Base-by-base conservation (phyloP, 2,113 vertebrate genomes). In the Tamias sibiricus region DNA sequence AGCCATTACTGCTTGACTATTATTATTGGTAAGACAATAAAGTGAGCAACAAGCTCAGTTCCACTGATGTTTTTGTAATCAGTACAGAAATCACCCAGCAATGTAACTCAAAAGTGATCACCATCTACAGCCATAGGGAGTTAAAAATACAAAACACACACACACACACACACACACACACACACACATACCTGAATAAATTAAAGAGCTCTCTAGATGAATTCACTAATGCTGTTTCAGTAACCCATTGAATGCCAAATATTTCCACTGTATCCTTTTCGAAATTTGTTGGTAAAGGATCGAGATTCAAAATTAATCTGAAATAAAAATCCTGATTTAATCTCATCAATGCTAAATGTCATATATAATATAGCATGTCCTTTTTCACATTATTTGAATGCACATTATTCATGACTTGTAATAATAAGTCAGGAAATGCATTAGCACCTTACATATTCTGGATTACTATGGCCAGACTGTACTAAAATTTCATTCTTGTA, bases 191-290 rank as follows among this genome's bases (percentile, higher is more conserved):
- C 99, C 99, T 99, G 96, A 99, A 98, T 87, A 99, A 98, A 97
- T 99, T 99, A 98, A 99, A 99, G 37, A 99, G 99, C 74, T 99
- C 96, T 97, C 97, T 99, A 90, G 99, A 99, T 69, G 99, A 99
- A 98, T 99, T 99, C 93, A 99, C 99, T 95, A 99, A 98, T 12
- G 99, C 99, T 9, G 96, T 99, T 98, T 99, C 99, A 54, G 99
- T 99, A 88, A 99, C 99, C 99, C 99, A 99, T 22, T 98, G 97
- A 97, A 99, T 99, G 95, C 99, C 99, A 98, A 99, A 99, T 72
- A 99, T 97, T 96, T 99, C 99, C 84, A 99, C 98, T 6, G 98
- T 99, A 97, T 99, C 99, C 0, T 98, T 98, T 97, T 99, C 99
- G 96, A 99, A 99, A 90, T 99, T 99, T 71, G 98, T 98, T 93